Base-by-base conservation (phyloP, 2,888 invertebrate genomes). In the Miltochrista miniata region DNA sequence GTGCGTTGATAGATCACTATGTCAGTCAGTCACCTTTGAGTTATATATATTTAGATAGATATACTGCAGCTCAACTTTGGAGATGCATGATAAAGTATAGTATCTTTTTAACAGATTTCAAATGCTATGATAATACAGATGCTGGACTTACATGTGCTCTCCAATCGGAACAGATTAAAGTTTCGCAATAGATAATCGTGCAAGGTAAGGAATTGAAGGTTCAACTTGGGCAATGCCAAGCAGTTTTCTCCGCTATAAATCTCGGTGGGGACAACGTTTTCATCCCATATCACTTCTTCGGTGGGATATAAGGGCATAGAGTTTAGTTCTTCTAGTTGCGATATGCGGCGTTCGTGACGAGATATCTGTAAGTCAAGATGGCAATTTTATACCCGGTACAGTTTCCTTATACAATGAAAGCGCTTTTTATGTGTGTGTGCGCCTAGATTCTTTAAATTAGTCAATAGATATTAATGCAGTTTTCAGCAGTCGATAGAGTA, bases 291-390 rank as follows among this genome's bases (percentile, higher is more conserved):
- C 2, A 99, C 96, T 54, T 97, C 96, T 82, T 99, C 99, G 0
- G 98, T 99, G 0, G 99, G 99, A 81, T 99, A 99, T 0, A 99
- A 92, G 0, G 99, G 99, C 98, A 99, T 98, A 68, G 98, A 96
- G 82, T 99, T 99, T 10, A 99, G 88, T 48, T 97, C 96, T 77
- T 99, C 98, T 47, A 99, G 87, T 76, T 99, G 99, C 0, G 98
- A 99, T 33, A 96, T 94, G 44, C 98, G 93, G 36, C 96, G 93
- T 81, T 98, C 98, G 81, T 98, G 98, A 1, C 97, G 93, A 0
- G 96, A 96, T 64, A 96, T 93, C 95, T 95, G 72, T 29, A 54
- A 45, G 38, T 59, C 10, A 50, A 48, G 8, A 33, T 18, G 24
- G 31, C 31, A 29, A 24, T 24, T 24, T 4, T 24, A 4, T 24